Conservation (phyloP, 1,140 invertebrate species). For the Psilanteris sp. region DNA sequence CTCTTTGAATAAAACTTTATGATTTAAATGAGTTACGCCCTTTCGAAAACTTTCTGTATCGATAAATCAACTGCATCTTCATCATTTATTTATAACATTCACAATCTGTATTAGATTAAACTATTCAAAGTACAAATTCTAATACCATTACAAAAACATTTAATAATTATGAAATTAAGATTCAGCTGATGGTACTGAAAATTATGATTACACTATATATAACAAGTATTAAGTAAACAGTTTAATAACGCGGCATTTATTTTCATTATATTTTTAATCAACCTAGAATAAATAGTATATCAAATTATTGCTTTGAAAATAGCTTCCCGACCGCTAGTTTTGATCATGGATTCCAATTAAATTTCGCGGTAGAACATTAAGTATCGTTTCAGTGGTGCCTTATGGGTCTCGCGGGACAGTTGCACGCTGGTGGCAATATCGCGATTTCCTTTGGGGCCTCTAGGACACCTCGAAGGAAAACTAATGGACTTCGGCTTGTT, state of each 20-base stretch:
- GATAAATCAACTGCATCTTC: no score
- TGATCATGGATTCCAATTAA: slow-evolving; percentile 58
- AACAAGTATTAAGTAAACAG: no score
- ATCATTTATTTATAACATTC: no score
- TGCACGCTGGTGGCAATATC: slow-evolving; percentile 26
- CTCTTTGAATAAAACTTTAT: slow-evolving; percentile 36
- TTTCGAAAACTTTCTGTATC: no score
- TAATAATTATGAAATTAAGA: no score
- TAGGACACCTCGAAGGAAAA: slow-evolving; percentile 40
- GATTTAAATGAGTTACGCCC: slow-evolving; percentile 20
- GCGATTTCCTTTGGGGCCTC: slow-evolving; percentile 23
- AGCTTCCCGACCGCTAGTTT: slow-evolving; percentile 47
- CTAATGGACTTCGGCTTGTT: slow-evolving; percentile 51
- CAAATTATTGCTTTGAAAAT: slow-evolving; percentile 50
- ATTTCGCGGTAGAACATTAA: slow-evolving; percentile 41
- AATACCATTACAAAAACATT: no score
- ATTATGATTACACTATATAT: no score
- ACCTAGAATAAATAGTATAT: slow-evolving; percentile 4
- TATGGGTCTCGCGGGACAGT: slow-evolving; percentile 11
- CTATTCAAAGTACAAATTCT: no score
- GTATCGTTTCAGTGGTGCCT: slow-evolving; percentile 21
- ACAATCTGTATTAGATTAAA: no score
- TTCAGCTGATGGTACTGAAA: no score
- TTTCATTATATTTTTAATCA: not conserved
- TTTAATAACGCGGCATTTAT: no score